phyloP scores from a whole-genome alignment of 2,113 vertebrate species.

The Hepsetus odoe region DNA sequence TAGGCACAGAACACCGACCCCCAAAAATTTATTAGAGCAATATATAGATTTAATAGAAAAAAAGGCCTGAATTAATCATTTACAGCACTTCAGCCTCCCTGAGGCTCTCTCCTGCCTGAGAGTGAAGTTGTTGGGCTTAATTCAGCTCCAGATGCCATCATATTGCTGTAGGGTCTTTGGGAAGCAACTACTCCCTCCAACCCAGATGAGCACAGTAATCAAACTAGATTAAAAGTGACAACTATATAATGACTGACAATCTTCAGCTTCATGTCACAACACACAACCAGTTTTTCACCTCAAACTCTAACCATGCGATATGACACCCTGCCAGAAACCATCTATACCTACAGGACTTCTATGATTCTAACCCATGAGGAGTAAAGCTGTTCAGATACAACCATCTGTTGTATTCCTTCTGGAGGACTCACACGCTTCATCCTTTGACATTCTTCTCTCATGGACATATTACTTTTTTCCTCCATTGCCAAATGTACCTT shows the following conservation, averaged over 20 bases:
- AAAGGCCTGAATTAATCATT: constrained; percentile 36
- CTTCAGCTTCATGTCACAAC: constrained; percentile 13
- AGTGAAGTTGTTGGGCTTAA: constrained; percentile 19
- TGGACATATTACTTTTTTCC: no score
- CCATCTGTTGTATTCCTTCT: no score
- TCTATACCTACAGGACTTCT: no score
- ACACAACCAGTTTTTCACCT: constrained; percentile 26
- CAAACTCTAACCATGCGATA: no score
- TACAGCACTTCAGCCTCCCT: background rate
- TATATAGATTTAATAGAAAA: constrained; percentile 32
- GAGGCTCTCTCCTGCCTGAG: constrained; percentile 1
- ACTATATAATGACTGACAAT: constrained; percentile 42
- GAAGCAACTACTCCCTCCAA: constrained; percentile 40
- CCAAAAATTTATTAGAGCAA: constrained; percentile 26
- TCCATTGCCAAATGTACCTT: no score
- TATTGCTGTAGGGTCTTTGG: constrained; percentile 46
- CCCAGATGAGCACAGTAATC: constrained; percentile 58
- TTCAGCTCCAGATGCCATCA: constrained; percentile 15
- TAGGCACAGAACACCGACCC: background rate
- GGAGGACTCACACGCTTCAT: no score
- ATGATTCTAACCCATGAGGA: no score
- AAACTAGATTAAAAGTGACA: constrained; percentile 59
- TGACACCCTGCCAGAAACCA: no score
- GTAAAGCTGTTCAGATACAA: no score
- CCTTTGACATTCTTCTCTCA: no score